Conservation (phyloP, 2,888 invertebrate genomes). For the Theodoxus fluviatilis region DNA sequence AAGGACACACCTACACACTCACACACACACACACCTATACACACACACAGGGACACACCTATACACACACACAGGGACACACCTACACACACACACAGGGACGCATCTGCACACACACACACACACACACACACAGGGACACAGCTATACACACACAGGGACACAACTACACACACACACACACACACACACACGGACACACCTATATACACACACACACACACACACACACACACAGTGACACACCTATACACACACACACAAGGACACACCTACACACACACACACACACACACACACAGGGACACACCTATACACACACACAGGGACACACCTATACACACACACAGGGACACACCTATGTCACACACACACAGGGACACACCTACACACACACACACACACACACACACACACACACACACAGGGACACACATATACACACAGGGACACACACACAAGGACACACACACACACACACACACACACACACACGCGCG, state of each 20-base stretch:
- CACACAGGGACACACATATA: slow-evolving; percentile 21
- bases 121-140: not conserved
- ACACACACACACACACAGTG: not conserved
- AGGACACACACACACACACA: slow-evolving; percentile 7
- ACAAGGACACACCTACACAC: not conserved
- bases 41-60: not conserved
- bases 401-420: slow-evolving; percentile 25
- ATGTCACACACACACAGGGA: not conserved
- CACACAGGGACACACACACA: slow-evolving; percentile 7
- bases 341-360: not conserved
- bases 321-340: not conserved
- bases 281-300: slow-evolving; percentile 2
- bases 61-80: not conserved
- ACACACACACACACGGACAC: slow-evolving; percentile 10
- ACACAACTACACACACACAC: slow-evolving; percentile 3
- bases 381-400: slow-evolving; percentile 14
- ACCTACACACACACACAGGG: not conserved
- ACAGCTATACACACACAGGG: slow-evolving; percentile 6
- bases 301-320: not conserved
- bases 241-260: not conserved
- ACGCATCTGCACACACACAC: not conserved
- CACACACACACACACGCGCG: slow-evolving; percentile 21
- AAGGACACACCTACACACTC: not conserved
- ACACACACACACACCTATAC: not conserved
- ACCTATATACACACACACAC: slow-evolving; percentile 11